Conservation (phyloP, 2,113 vertebrate genomes). For the Lampris incognitus region DNA sequence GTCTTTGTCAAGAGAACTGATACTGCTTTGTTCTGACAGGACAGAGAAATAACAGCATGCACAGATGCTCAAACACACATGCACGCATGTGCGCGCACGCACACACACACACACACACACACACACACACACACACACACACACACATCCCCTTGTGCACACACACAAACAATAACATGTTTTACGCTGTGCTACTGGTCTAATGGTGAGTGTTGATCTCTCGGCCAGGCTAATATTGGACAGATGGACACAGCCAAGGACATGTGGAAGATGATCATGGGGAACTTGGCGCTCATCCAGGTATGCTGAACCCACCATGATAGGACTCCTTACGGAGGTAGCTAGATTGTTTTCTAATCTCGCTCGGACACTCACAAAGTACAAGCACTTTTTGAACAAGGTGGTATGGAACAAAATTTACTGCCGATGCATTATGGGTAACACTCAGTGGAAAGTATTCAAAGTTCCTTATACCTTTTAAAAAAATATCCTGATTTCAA, state of each 20-base stretch:
- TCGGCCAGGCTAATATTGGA: conserved; percentile 93
- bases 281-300: conserved; percentile 98
- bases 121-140: conserved; percentile 6
- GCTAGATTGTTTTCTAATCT: no score
- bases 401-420: no score
- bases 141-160: not conserved
- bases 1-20: conserved; percentile 80
- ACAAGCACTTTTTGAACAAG: no score
- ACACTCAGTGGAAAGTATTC: not conserved
- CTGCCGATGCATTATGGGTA: not conserved
- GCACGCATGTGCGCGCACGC: not conserved
- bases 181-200: not conserved
- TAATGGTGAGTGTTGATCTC: conserved; percentile 37
- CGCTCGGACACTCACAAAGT: no score
- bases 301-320: conserved; percentile 70
- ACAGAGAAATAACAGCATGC: conserved; percentile 49
- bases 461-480: no score
- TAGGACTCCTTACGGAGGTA: not conserved
- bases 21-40: conserved; percentile 73
- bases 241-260: conserved; percentile 97
- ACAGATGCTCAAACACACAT: conserved; percentile 2
- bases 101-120: conserved; percentile 13
- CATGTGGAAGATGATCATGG: conserved; percentile 97
- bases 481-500: no score
- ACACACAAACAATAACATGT: not conserved